Conservation (phyloP, 1,140 invertebrate species). For the Musca vetustissima region DNA sequence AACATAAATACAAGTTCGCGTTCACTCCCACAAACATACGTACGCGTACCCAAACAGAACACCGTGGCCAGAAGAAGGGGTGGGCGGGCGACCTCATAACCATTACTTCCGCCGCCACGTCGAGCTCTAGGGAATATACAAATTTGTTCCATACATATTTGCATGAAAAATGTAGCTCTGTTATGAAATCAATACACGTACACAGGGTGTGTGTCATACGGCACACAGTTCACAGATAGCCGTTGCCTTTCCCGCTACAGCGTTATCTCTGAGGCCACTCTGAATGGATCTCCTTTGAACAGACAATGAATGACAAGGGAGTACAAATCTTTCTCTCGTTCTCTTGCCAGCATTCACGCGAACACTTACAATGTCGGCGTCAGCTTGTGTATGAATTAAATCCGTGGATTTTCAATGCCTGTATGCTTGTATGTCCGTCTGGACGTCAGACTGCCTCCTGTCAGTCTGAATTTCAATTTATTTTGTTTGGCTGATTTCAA, state of each 20-base stretch:
- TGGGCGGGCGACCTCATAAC: conserved; percentile 7
- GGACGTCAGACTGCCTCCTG: neutral
- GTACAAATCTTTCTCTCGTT: too few relatives aligned
- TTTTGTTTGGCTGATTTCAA: conserved; percentile 17
- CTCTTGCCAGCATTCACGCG: too few relatives aligned
- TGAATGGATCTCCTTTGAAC: neutral
- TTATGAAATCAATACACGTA: conserved; percentile 22
- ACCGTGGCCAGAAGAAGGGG: too few relatives aligned
- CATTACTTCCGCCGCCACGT: conserved; percentile 18
- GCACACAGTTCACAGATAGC: neutral
- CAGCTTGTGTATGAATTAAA: too few relatives aligned
- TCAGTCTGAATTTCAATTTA: neutral
- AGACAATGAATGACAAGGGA: too few relatives aligned
- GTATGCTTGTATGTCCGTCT: neutral
- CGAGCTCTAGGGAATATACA: conserved; percentile 11
- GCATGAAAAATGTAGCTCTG: neutral
- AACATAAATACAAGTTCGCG: too few relatives aligned
- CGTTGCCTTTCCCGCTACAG: neutral
- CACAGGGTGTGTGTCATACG: neutral
- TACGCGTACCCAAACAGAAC: too few relatives aligned
- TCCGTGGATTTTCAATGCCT: neutral
- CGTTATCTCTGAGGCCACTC: neutral
- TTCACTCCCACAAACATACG: too few relatives aligned
- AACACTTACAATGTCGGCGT: too few relatives aligned
- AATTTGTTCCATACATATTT: conserved; percentile 10